phyloP scores from a whole-genome alignment of 2,888 invertebrate genomes.

The Drosophila ustulata region DNA sequence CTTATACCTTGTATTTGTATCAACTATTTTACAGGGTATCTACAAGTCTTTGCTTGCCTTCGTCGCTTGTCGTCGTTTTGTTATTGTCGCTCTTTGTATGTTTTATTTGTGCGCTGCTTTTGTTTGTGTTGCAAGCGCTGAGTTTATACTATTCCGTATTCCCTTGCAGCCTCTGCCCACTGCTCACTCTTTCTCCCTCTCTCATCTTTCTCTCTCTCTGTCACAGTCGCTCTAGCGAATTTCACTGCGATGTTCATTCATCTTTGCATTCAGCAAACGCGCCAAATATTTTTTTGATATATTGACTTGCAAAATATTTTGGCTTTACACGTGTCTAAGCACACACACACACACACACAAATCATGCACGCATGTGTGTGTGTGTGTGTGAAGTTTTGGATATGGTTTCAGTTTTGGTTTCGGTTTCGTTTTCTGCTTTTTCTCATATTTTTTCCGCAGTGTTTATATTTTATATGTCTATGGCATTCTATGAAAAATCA shows the following conservation, averaged over 20 bases:
- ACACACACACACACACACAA: slow-evolving; percentile 30
- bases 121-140: slow-evolving; percentile 37
- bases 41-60: neutral
- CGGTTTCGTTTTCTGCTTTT: slow-evolving; percentile 22
- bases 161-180: neutral
- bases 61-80: neutral
- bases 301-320: slow-evolving; percentile 78
- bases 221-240: slow-evolving; percentile 4
- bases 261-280: slow-evolving; percentile 65
- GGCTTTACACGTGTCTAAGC: slow-evolving; percentile 71
- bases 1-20: neutral
- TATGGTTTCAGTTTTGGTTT: slow-evolving; percentile 39
- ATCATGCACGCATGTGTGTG: slow-evolving; percentile 6
- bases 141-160: slow-evolving; percentile 31
- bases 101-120: slow-evolving; percentile 21
- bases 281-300: slow-evolving; percentile 73
- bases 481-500: slow-evolving; percentile 51
- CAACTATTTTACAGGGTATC: slow-evolving; percentile 24
- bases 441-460: slow-evolving; percentile 31
- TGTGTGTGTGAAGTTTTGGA: slow-evolving; percentile 31
- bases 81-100: slow-evolving; percentile 33
- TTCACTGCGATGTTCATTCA: slow-evolving; percentile 64
- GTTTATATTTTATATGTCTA: slow-evolving; percentile 59
- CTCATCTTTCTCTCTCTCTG: neutral
- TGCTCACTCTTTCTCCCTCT: neutral